A percentile compares a stretch with the other conserved stretches of the same genome.
phyloP scores from a whole-genome alignment of 2,888 invertebrate genomes.

The Daptonema setosum region DNA sequence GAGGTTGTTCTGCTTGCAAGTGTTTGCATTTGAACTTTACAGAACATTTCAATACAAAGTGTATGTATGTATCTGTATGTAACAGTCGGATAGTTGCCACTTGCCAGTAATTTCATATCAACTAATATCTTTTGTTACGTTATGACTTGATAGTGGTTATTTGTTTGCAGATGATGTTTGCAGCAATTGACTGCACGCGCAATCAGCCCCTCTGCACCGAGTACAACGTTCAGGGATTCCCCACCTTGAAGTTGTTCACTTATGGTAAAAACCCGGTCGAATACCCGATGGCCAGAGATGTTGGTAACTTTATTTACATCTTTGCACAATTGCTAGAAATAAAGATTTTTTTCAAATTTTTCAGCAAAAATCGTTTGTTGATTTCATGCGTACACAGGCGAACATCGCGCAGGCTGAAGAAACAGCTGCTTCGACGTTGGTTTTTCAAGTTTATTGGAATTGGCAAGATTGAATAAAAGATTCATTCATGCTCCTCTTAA shows the following conservation, averaged over 20 bases:
- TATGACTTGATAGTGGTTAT: not conserved
- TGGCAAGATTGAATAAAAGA: too few species aligned
- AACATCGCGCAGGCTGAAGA: not conserved
- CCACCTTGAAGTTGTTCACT: constrained; percentile 54
- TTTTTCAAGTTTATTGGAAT: too few species aligned
- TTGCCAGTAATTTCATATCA: too few species aligned
- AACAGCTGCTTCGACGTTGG: not conserved
- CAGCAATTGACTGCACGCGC: constrained; percentile 58
- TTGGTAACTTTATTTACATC: not conserved
- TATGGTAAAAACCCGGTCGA: constrained; percentile 23
- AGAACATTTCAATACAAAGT: too few species aligned
- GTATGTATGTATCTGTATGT: too few species aligned
- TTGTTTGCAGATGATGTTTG: constrained; percentile 35
- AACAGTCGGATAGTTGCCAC: too few species aligned
- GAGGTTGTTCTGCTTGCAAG: not conserved
- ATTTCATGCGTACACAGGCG: not conserved
- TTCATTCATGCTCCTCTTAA: too few species aligned
- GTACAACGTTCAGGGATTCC: constrained; percentile 49
- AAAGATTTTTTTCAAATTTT: not conserved
- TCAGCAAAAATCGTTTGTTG: not conserved
- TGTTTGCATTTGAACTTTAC: not conserved
- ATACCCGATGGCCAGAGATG: not conserved
- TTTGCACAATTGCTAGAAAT: not conserved
- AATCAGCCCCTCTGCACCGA: constrained; percentile 10
- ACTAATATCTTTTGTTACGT: not conserved